These are phyloP conservation scores for Drosophila nr. perissopoda DNA, from an alignment of 2,888 invertebrate genomes.

Conservation along the genomic window DNA sequence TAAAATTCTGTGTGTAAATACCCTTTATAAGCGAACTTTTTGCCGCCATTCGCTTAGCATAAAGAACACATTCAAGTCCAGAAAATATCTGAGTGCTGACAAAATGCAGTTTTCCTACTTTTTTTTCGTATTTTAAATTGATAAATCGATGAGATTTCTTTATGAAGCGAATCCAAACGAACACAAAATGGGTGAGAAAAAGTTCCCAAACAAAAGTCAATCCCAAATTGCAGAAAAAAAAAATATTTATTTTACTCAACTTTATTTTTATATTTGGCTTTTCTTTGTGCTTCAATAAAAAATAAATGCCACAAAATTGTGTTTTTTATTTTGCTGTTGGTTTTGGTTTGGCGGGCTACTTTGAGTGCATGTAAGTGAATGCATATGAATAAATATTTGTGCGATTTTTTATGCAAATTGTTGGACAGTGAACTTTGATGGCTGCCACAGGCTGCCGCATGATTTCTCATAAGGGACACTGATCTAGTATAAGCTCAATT, in stretches of 20 bases:
- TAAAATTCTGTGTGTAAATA: neutral
- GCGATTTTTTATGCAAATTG: constrained; percentile 54
- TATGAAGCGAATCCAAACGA: constrained; percentile 61
- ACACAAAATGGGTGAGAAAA: constrained; percentile 44
- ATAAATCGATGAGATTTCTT: constrained; percentile 69
- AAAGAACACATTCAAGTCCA: constrained; percentile 56
- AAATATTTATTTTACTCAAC: constrained; percentile 24
- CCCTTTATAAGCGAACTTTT: neutral
- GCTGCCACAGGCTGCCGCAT: constrained; percentile 9
- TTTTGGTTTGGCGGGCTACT: constrained; percentile 23
- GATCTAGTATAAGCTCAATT: neutral
- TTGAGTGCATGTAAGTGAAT: constrained; percentile 64
- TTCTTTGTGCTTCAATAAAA: constrained; percentile 54
- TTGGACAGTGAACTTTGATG: constrained; percentile 41
- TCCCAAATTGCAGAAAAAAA: constrained; percentile 20
- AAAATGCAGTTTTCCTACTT: constrained; percentile 9
- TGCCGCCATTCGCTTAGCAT: constrained; percentile 56
- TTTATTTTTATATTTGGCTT: constrained; percentile 7
- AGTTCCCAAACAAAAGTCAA: constrained; percentile 54
- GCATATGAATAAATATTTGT: constrained; percentile 74
- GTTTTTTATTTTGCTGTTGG: constrained; percentile 5
- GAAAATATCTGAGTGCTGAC: constrained; percentile 32
- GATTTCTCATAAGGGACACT: constrained; percentile 2
- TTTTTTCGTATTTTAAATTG: constrained; percentile 46
- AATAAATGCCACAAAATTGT: constrained; percentile 51